Base-by-base conservation (phyloP, 2,797 vertebrate genomes). In the Sebastes cheni region DNA sequence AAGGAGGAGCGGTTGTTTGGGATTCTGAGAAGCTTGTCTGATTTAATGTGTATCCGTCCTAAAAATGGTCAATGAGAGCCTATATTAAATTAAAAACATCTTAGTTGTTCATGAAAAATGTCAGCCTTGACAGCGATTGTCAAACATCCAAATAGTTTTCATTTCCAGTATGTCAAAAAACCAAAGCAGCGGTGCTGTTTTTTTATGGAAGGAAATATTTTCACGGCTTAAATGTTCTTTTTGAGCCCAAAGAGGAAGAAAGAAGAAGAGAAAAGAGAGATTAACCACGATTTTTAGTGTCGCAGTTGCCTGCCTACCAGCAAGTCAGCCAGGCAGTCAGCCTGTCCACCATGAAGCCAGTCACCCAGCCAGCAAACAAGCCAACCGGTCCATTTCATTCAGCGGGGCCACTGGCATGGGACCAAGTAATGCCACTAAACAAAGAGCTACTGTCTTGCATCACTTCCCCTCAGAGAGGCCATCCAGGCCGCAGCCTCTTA, bases 401-500 rank as follows among this genome's bases (percentile, higher is more conserved):
- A 94, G 86, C 55, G 80, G 86, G 92, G 90, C 92, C 91, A 86
- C 82, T 95, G 96, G 94, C 95, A 93, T 46, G 83, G 88, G 85
- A 93, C 95, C 95, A 96, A 95, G 92, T 92, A 89, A 90, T 92
- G 88, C 88, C 91, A 90, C 92, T 64, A 92, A 94, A 96, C 96
- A 96, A 96, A 96, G 95, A 93, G 90, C 95, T 81, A 93, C 93
- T 96, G 96, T 96, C 93, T 93, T 95, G 94, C 94, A 95, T 95
- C 95, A 94, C 92, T 95, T 95, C 94, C 92, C 90, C 88, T 90
- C 90, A 83, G 90, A 91, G 92, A 90, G 88, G 91, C 93, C 79
- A 84, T 90, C 91, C 93, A 89, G 93, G 91, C 93, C 85, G 77
- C 89, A 89, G 91, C 91, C 91, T 93, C 95, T 95, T 96, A 96